Conservation (phyloP, 2,797 vertebrate genomes). For the Cuculus canorus region DNA sequence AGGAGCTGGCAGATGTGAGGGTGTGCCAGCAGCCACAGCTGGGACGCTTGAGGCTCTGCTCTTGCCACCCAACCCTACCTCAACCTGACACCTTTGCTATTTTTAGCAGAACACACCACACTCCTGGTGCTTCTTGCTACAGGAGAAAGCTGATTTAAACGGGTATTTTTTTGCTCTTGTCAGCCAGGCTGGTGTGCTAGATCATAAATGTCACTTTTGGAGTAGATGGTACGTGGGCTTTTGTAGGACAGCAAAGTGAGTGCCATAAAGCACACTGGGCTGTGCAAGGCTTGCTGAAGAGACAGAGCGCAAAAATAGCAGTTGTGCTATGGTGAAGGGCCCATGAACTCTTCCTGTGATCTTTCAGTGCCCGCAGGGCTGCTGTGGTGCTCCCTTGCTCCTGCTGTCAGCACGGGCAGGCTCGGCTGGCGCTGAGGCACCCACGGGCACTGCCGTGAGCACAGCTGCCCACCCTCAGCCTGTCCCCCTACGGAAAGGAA, state of each 20-base stretch:
- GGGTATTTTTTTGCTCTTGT: accelerated
- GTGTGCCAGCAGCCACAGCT: accelerated
- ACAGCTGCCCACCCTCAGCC: too few species aligned
- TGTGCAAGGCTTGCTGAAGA: neutral
- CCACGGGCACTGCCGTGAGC: too few species aligned
- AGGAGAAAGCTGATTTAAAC: neutral
- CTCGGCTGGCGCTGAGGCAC: too few species aligned
- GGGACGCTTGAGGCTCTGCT: neutral
- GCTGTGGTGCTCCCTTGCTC: neutral
- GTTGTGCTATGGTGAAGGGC: neutral
- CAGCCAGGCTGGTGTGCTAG: neutral
- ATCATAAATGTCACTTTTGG: accelerated
- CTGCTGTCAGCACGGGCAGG: neutral
- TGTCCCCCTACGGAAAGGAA: too few species aligned
- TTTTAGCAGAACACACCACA: neutral
- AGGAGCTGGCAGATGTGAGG: neutral
- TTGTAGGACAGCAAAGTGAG: too few species aligned
- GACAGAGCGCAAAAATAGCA: neutral
- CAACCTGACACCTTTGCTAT: neutral
- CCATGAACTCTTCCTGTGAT: neutral
- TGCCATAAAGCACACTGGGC: accelerated
- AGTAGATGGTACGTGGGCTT: accelerated
- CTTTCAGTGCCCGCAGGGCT: neutral
- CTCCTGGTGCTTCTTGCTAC: neutral
- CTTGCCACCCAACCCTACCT: neutral